Base-by-base conservation (phyloP, 2,888 invertebrate genomes). In the Drosophila quinaria region DNA sequence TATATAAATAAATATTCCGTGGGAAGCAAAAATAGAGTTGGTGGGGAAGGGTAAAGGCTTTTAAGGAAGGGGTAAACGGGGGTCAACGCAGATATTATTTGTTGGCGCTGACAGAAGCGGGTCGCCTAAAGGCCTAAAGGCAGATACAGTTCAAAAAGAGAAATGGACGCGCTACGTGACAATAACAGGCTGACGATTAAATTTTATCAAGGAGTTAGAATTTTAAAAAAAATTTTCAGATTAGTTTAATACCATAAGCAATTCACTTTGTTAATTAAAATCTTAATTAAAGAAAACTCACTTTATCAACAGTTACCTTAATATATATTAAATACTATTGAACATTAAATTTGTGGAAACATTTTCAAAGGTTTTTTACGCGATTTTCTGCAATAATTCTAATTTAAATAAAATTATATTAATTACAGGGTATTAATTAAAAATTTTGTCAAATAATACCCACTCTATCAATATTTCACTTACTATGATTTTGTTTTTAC, bases 131-230 rank as follows among this genome's bases (percentile, higher is more conserved):
- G 42, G 50, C 75, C 77, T 31, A 44, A 19, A 61, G 79, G 35
- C 35, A 67, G 55, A 46, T 42, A 47, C 51, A 61, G 37, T n/a
- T 19, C 29, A 29, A 54, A 62, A 77, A 75, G 78, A 80, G 72
- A 76, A 78, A 80, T 78, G 72, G 72, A 66, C 62, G 52, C 39
- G 50, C 50, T 66, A 78, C 80, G 78, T 78, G 78, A 76, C 80
- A 74, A 74, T 77, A 50, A 70, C 75, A 70, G 59, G 50, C 35
- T 61, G 10, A 51, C 44, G 31, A 56, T 54, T 15, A 33, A 9
- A 51, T 47, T 41, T 47, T 46, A 4, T 3, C 29, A 51, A n/a
- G 4, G 13, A 6, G 22, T 4, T 22, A 1, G 25, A 37, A 60
- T 46, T 37, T 35, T 44, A 29, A 31, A 13, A 4, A 19, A 25